Conservation (phyloP, 2,113 vertebrate species). For the Microtus ochrogaster region DNA sequence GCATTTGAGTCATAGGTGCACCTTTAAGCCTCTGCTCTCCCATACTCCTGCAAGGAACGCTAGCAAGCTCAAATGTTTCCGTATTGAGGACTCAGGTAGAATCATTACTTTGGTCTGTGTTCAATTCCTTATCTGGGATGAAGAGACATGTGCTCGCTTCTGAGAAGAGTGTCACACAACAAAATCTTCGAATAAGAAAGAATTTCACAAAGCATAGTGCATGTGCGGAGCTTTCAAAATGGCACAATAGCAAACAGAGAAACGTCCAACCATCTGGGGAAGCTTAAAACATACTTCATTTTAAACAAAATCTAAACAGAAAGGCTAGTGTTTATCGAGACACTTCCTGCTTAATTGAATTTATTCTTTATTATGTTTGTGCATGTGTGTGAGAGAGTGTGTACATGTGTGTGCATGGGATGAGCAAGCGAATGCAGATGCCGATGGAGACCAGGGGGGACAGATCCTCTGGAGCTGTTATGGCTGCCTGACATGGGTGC, state of each 20-base stretch:
- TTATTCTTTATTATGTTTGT: background rate
- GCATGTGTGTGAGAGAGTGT: background rate
- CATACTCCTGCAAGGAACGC: background rate
- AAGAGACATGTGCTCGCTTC: background rate
- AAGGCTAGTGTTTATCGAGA: background rate
- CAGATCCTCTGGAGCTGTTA: background rate
- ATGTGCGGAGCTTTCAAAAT: conserved; percentile 8
- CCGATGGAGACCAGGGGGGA: too few relatives aligned
- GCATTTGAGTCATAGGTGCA: background rate
- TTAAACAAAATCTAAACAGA: background rate
- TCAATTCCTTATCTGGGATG: background rate
- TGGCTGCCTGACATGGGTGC: background rate
- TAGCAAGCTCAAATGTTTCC: background rate
- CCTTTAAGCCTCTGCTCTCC: background rate
- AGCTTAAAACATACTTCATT: background rate
- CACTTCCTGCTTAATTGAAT: too few relatives aligned
- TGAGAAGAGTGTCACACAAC: background rate
- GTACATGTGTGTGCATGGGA: background rate
- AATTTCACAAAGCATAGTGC: conserved; percentile 24
- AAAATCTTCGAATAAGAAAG: conserved; percentile 4
- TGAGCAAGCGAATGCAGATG: background rate
- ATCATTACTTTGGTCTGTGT: background rate
- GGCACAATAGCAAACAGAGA: conserved; percentile 23
- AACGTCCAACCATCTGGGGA: background rate
- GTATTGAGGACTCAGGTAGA: background rate